These are phyloP conservation scores for Enteromius anoplus DNA, from an alignment of 2,797 vertebrate genomes.

Conservation along the genomic window DNA sequence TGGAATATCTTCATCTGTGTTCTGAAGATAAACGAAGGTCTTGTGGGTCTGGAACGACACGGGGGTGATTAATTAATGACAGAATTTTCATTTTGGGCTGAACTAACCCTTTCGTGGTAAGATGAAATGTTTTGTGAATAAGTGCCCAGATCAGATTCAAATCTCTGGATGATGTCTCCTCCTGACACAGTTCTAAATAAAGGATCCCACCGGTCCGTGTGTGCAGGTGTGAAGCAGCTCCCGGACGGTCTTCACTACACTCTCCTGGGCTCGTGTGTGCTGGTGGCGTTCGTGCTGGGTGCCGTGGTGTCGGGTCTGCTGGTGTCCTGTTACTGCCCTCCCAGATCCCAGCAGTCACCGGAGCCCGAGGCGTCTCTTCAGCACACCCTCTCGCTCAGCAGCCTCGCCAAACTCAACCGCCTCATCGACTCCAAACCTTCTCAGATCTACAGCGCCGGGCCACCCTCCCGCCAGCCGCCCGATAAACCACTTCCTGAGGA, in stretches of 20 bases:
- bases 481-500: conserved; percentile 38
- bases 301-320: conserved; percentile 81
- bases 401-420: conserved; percentile 82
- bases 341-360: conserved; percentile 69
- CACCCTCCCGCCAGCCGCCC: conserved; percentile 60
- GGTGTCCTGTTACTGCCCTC: conserved; percentile 84
- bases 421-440: conserved; percentile 73
- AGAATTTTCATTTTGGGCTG: no score
- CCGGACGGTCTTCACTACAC: conserved; percentile 80
- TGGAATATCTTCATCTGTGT: no score
- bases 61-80: no score
- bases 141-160: no score
- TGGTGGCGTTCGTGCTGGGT: conserved; percentile 84
- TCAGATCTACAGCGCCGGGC: conserved; percentile 78
- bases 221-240: conserved; percentile 64
- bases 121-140: no score
- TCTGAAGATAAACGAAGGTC: no score
- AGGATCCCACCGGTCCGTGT: neutral
- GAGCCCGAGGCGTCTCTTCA: conserved; percentile 78
- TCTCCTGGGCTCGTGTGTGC: conserved; percentile 82
- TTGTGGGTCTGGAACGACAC: no score
- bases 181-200: no score
- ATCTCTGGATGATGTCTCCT: no score
- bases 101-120: no score
- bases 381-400: conserved; percentile 79